Evolutionary conservation across 1,140 invertebrate species (phyloP).

Genomic region (Tenebrio molitor): DNA sequence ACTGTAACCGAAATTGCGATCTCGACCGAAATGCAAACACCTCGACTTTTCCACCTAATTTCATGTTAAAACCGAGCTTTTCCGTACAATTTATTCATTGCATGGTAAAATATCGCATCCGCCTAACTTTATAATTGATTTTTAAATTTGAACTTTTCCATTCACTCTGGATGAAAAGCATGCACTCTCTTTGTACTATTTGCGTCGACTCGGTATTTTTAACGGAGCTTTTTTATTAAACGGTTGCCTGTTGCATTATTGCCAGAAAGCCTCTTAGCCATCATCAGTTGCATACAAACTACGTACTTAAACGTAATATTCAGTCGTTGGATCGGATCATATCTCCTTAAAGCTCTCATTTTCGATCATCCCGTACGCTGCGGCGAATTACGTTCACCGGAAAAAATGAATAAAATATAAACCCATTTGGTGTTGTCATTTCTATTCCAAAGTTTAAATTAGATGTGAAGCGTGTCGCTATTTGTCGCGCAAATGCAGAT

Average conservation of each 20-base stretch:
- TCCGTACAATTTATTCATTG: slow-evolving; percentile 27
- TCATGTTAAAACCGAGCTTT: slow-evolving; percentile 25
- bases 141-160: slow-evolving; percentile 21
- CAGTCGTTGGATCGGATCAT: neutral
- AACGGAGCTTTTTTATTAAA: slow-evolving; percentile 1
- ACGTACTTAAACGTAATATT: neutral
- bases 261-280: neutral
- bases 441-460: slow-evolving; percentile 12
- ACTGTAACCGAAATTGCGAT: neutral
- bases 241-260: slow-evolving; percentile 18
- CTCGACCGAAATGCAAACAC: slow-evolving; percentile 18
- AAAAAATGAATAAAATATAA: slow-evolving; percentile 23
- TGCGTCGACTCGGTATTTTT: neutral
- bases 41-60: slow-evolving; percentile 20
- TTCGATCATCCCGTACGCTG: neutral
- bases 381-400: neutral
- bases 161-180: slow-evolving; percentile 8
- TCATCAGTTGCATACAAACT: slow-evolving; percentile 10
- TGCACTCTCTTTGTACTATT: slow-evolving; percentile 2
- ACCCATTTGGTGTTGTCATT: slow-evolving; percentile 16
- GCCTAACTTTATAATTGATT: slow-evolving; percentile 31
- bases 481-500: neutral
- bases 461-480: neutral
- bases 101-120: slow-evolving; percentile 18
- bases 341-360: neutral